These are phyloP conservation scores for Platyrinchus mystaceus DNA, from an alignment of 2,797 vertebrate genomes.

Conservation along the genomic window DNA sequence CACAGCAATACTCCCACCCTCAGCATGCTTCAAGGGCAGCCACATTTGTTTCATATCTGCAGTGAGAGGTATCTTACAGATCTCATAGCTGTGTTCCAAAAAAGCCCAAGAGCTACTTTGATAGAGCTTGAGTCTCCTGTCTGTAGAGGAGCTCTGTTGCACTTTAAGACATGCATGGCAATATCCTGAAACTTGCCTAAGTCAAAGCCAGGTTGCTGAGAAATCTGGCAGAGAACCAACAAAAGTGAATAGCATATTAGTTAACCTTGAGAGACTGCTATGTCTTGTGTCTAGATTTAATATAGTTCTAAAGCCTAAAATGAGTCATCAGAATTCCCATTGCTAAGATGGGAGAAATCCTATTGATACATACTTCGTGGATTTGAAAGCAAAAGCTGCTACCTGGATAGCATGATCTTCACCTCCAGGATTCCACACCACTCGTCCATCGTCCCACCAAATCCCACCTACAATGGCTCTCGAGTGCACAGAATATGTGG, in stretches of 20 bases:
- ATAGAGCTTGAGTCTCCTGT: neutral
- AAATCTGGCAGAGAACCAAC: neutral
- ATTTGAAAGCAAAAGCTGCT: neutral
- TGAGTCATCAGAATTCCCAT: neutral
- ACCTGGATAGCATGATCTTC: neutral
- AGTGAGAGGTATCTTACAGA: neutral
- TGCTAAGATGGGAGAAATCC: neutral
- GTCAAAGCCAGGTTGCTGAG: conserved; percentile 10
- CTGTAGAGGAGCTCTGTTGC: neutral
- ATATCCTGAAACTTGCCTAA: neutral
- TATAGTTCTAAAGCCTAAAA: neutral
- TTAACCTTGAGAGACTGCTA: neutral
- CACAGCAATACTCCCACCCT: neutral
- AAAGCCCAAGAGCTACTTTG: conserved; percentile 6
- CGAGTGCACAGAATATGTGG: neutral
- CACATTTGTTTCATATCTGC: neutral
- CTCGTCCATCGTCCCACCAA: neutral
- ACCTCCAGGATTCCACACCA: neutral
- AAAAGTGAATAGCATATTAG: neutral
- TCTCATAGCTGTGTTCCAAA: neutral
- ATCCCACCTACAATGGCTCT: neutral
- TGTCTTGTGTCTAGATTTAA: neutral
- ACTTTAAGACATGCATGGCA: neutral
- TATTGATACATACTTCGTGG: fast-evolving
- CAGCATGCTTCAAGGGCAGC: neutral